Percentiles rank a stretch among this genome's conserved stretches.
phyloP scores from a whole-genome alignment of 2,113 vertebrate species.

The Aptenodytes patagonicus region DNA sequence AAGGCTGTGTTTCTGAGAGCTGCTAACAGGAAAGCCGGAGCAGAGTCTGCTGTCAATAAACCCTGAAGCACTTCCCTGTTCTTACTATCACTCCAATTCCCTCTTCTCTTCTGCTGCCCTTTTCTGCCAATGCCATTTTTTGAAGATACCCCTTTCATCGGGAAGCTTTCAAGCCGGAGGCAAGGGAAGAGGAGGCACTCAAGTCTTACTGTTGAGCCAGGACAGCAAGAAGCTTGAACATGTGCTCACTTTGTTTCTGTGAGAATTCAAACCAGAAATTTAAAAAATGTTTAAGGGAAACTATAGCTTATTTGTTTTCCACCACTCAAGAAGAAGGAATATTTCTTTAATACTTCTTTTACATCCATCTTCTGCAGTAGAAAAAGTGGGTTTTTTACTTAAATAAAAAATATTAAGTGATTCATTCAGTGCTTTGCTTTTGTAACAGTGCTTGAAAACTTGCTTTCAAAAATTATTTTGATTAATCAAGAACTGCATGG shows the following conservation, averaged over 20 bases:
- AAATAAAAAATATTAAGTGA: not conserved
- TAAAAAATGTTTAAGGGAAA: not conserved
- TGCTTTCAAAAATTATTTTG: not conserved
- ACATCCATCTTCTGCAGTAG: not conserved
- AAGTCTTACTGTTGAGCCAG: not conserved
- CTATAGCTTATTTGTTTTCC: not conserved
- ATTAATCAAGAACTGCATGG: not conserved
- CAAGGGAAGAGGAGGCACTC: not conserved
- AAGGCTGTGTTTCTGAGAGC: not conserved
- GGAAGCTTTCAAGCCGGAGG: not conserved
- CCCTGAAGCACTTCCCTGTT: not conserved
- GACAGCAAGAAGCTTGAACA: not conserved
- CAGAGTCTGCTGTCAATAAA: not conserved
- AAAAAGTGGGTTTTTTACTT: not conserved
- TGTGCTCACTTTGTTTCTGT: rapidly evolving
- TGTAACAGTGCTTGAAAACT: not conserved
- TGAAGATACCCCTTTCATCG: not conserved
- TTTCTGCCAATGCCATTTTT: not conserved
- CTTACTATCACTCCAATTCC: not conserved
- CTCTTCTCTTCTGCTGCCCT: not conserved
- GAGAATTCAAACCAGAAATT: not conserved
- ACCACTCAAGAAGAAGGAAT: not conserved
- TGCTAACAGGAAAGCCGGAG: not conserved
- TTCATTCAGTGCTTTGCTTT: not conserved
- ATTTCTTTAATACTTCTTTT: not conserved